Percentiles rank a stretch among this genome's conserved stretches.
Conservation (phyloP, 2,113 vertebrate species). For the Brachypteracias leptosomus region DNA sequence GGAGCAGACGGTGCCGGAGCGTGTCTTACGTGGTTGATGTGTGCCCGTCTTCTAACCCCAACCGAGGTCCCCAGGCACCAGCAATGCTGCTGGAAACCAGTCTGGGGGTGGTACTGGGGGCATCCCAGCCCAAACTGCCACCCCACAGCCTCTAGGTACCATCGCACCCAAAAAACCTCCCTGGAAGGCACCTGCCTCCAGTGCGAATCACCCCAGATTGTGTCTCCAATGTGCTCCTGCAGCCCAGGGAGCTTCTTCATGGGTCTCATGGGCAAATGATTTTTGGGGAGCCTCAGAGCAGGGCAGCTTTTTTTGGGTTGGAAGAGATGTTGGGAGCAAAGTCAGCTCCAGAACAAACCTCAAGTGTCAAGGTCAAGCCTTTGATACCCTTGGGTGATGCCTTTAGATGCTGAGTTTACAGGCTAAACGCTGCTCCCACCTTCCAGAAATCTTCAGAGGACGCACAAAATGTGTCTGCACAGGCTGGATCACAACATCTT, state of each 20-base stretch:
- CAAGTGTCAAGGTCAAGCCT: neutral
- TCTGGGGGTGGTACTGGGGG: neutral
- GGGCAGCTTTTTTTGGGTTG: neutral
- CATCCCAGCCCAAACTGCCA: accelerated
- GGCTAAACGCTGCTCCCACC: neutral
- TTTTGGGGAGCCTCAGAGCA: neutral
- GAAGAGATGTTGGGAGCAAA: neutral
- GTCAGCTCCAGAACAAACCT: neutral
- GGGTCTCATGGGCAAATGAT: accelerated
- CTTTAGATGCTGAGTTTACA: neutral
- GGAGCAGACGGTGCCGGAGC: neutral
- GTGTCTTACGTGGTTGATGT: neutral
- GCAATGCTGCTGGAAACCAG: neutral
- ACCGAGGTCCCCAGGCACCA: neutral
- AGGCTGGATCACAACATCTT: accelerated
- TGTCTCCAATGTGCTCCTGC: accelerated
- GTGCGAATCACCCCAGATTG: accelerated
- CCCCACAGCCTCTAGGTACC: neutral
- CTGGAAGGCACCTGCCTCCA: neutral
- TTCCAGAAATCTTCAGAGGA: neutral
- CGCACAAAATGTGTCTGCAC: neutral
- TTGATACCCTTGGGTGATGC: neutral
- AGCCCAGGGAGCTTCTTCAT: accelerated
- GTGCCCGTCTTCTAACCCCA: neutral
- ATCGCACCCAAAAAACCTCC: accelerated